Conservation (phyloP, 2,113 vertebrate genomes). For the Calyptomena viridis region DNA sequence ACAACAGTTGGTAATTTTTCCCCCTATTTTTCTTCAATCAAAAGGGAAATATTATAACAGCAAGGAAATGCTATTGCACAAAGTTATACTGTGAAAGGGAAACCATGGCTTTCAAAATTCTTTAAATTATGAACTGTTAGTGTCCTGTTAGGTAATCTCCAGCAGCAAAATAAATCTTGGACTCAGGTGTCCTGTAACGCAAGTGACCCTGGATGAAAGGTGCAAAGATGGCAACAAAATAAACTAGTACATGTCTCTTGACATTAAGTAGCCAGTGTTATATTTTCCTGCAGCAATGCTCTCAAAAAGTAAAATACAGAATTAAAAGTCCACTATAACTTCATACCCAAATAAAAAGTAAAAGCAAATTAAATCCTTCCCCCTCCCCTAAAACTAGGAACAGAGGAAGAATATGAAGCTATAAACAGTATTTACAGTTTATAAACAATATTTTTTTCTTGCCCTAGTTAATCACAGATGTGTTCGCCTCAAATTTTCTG, state of each 20-base stretch:
- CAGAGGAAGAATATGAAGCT: neutral
- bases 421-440: neutral
- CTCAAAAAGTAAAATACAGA: neutral
- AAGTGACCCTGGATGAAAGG: neutral
- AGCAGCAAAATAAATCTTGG: neutral
- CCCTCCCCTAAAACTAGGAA: neutral
- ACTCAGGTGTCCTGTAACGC: neutral
- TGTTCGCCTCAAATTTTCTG: neutral
- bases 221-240: constrained; percentile 18
- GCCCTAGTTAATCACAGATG: neutral
- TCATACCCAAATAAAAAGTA: neutral
- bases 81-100: neutral
- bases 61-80: neutral
- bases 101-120: neutral
- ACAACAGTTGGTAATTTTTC: neutral
- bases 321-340: neutral
- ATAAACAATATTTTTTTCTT: neutral
- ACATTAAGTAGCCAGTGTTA: neutral
- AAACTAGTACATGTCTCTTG: neutral
- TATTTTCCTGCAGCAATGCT: neutral
- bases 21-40: neutral
- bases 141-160: neutral
- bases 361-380: neutral
- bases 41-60: neutral
- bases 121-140: neutral